Conservation (phyloP, 2,797 vertebrate genomes). For the Odontamblyopus lacepedii region DNA sequence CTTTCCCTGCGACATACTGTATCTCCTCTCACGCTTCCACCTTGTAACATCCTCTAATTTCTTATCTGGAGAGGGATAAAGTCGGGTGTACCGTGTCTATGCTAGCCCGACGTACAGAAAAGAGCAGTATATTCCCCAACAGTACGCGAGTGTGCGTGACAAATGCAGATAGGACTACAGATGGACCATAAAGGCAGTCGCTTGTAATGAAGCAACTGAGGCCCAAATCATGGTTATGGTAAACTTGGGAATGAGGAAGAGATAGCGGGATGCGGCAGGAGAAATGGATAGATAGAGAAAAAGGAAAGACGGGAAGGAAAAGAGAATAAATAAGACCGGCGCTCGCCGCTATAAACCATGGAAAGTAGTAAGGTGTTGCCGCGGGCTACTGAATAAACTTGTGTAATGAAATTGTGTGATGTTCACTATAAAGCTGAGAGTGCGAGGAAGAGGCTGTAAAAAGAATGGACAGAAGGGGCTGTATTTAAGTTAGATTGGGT, state of each 20-base stretch:
- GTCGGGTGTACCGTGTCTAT: conserved; percentile 44
- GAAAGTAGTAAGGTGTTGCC: conserved; percentile 45
- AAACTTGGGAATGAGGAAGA: conserved; percentile 55
- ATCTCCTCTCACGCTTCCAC: conserved; percentile 25
- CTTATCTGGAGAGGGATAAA: conserved; percentile 69
- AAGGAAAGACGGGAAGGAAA: conserved; percentile 33
- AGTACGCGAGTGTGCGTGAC: conserved; percentile 32
- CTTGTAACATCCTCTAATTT: conserved; percentile 54
- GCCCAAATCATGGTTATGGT: conserved; percentile 75
- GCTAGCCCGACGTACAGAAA: conserved; percentile 13
- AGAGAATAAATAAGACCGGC: conserved; percentile 58
- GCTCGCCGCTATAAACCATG: conserved; percentile 56
- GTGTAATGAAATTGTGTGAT: conserved; percentile 62
- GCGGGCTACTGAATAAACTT: conserved; percentile 60
- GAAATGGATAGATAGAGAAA: conserved; percentile 42
- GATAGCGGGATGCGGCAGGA: conserved; percentile 26
- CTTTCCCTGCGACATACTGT: background rate
- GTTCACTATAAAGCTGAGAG: conserved; percentile 52
- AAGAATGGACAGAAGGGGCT: conserved; percentile 32
- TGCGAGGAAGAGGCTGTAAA: conserved; percentile 22
- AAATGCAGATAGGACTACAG: conserved; percentile 70
- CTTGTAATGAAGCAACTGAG: conserved; percentile 77
- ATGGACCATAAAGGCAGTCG: conserved; percentile 76
- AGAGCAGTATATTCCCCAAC: conserved; percentile 3
- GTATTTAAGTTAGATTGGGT: conserved; percentile 27